Evolutionary conservation across 2,113 vertebrate genomes (phyloP).

Genomic region (Okapia johnstoni): DNA sequence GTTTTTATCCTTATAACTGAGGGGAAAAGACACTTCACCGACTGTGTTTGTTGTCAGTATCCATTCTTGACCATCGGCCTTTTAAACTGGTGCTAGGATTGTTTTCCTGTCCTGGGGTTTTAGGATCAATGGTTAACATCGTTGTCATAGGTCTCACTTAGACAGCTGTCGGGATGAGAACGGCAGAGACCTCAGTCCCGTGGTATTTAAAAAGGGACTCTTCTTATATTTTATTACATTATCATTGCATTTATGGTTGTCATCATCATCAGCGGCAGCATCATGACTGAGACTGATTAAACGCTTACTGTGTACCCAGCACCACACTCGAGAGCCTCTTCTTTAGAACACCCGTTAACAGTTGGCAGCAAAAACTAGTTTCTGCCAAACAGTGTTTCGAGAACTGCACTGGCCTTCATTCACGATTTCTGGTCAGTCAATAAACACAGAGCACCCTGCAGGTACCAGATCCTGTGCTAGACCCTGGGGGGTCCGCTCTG

Average conservation of each 20-base stretch:
- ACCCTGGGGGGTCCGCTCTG: not conserved
- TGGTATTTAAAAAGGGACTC: not conserved
- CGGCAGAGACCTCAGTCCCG: not conserved
- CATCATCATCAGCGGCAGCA: not conserved
- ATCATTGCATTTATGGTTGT: not conserved
- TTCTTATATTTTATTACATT: not conserved
- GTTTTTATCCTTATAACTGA: not conserved
- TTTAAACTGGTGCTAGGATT: conserved; percentile 72
- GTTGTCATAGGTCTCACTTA: not conserved
- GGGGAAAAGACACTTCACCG: not conserved
- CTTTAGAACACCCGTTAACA: not conserved
- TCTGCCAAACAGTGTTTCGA: not conserved
- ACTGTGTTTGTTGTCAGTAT: conserved; percentile 51
- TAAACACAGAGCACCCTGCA: not conserved
- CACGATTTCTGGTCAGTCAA: not conserved
- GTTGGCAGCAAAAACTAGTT: not conserved
- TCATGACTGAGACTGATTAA: not conserved
- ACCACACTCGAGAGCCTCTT: not conserved
- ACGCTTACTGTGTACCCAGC: not conserved
- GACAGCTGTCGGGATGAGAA: not conserved
- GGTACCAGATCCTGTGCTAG: not conserved
- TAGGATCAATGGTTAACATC: not conserved
- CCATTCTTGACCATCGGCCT: not conserved
- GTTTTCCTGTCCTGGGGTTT: conserved; percentile 67
- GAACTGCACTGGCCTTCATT: not conserved